Base-by-base conservation (phyloP, 2,113 vertebrate species). In the Lagenorhynchus albirostris region DNA sequence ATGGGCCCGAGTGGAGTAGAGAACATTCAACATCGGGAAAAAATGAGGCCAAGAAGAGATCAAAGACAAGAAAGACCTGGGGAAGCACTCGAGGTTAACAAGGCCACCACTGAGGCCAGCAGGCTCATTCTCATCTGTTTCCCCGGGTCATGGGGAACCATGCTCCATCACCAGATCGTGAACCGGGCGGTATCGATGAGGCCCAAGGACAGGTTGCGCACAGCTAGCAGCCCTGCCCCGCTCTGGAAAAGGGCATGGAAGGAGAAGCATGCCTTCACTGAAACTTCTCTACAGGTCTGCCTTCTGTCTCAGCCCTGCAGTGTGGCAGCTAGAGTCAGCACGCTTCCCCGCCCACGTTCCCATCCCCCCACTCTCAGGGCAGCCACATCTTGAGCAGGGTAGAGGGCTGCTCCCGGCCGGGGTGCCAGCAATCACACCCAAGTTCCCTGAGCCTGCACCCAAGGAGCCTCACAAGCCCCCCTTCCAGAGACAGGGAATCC, bases 111-210 rank as follows among this genome's bases (percentile, higher is more conserved):
- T 1, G 47, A 29, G 15, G 81, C 77, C 60, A 2, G 25, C 13
- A 36, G 74, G 21, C 18, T 6, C 4, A 29, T 25, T 47, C 31
- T 68, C 25, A 0, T 6, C 84, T 8, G 13, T 5, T 4, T 65
- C 17, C 47, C 47, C 81, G 6, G 6, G 13, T 17, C 0, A 9
- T 21, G 9, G 50, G 62, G 29, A 38, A 31, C 65, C 18, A 8
- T 0, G 4, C 7, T 67, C 25, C 29, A 7, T 8, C 3, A 70
- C 14, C 80, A 55, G 41, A 21, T 60, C 26, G 5, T 5, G 38
- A 41, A 36, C 21, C 29, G 12, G 23, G 13, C n/a, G 0, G 12
- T 36, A 33, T 3, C 0, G 0, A 5, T 0, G 0, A 60, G 50
- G 50, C 47, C 29, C 15, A 29, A 9, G n/a, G 44, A 47, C 1